Percentiles rank a stretch among this genome's conserved stretches.
Conservation (phyloP, 2,113 vertebrate species). For the Lipotes vexillifer region DNA sequence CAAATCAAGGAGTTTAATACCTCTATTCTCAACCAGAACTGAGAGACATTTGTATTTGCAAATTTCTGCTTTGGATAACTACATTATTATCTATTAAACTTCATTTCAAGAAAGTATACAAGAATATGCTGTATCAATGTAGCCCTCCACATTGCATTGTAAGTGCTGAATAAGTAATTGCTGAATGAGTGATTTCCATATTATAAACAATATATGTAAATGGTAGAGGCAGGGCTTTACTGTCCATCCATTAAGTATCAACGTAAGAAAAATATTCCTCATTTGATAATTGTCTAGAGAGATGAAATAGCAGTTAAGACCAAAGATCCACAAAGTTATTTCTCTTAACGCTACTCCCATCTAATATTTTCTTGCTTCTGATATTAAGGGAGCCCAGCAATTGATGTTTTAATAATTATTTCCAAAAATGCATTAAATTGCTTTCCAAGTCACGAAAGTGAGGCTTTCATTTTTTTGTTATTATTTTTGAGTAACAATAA, state of each 20-base stretch:
- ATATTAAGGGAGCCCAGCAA: background rate
- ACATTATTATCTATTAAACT: background rate
- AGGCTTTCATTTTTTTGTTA: background rate
- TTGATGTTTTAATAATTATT: background rate
- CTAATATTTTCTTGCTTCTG: background rate
- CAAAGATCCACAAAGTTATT: background rate
- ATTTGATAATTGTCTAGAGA: background rate
- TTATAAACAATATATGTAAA: background rate
- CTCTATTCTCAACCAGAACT: background rate
- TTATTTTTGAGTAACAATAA: background rate
- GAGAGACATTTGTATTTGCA: background rate
- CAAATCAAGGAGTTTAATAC: background rate
- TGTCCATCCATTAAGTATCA: background rate
- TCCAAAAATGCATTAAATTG: background rate
- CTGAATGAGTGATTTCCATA: background rate
- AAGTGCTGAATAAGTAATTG: background rate
- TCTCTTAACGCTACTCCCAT: background rate
- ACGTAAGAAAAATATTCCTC: background rate
- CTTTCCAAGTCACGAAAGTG: background rate
- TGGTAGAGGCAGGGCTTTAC: background rate
- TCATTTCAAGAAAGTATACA: background rate
- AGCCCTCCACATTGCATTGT: background rate
- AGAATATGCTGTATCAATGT: background rate
- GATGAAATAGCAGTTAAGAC: background rate
- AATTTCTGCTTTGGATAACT: background rate